Evolutionary conservation across 2,113 vertebrate genomes (phyloP).

Genomic region (Chiloscyllium plagiosum): DNA sequence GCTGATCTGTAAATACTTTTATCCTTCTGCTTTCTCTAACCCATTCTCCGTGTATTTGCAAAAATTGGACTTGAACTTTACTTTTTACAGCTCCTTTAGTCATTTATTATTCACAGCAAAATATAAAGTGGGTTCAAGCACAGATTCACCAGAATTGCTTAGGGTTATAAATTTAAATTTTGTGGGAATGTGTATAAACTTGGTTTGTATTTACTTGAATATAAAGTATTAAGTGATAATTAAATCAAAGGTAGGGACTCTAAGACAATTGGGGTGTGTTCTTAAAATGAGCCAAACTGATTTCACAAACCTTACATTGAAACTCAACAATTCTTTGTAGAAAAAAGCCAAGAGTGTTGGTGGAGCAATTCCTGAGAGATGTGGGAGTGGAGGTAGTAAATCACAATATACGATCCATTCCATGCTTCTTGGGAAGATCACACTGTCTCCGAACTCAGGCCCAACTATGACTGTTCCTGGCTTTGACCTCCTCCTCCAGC

Average conservation of each 20-base stretch:
- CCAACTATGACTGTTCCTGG: too few species aligned
- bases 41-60: neutral
- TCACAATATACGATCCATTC: too few species aligned
- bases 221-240: neutral
- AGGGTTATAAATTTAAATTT: neutral
- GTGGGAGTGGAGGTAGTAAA: too few species aligned
- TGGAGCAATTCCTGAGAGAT: too few species aligned
- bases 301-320: neutral
- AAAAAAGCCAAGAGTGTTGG: neutral
- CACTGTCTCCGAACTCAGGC: too few species aligned
- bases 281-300: neutral
- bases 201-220: neutral
- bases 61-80: neutral
- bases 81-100: neutral
- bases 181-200: neutral
- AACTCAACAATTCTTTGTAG: neutral
- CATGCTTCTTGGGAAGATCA: too few species aligned
- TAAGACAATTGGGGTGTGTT: neutral
- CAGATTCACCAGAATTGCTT: neutral
- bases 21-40: neutral
- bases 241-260: neutral
- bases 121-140: neutral
- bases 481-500: too few species aligned
- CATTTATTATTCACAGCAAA: neutral
- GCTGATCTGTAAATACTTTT: neutral